Evolutionary conservation across 2,797 vertebrate genomes (phyloP).

Genomic region (Melanotaenia boesemani): DNA sequence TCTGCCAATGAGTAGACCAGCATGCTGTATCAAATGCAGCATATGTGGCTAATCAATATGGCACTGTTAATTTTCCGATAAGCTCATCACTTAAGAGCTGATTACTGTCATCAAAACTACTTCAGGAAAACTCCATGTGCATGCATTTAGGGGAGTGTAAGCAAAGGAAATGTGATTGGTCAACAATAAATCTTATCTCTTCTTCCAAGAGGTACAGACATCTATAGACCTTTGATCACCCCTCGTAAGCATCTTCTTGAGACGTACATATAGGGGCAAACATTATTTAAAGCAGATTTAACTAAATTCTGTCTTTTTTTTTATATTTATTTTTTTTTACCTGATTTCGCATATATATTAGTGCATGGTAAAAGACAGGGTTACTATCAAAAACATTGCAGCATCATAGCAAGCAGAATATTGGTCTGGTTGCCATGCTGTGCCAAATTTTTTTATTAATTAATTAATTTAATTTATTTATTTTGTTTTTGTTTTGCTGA

Average conservation of each 20-base stretch:
- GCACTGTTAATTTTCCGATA: conserved; percentile 59
- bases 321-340: too few relatives aligned
- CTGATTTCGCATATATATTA: too few relatives aligned
- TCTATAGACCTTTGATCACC: neutral
- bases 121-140: conserved; percentile 51
- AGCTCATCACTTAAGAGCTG: conserved; percentile 57
- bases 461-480: too few relatives aligned
- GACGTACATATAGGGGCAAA: too few relatives aligned
- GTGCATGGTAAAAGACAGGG: too few relatives aligned
- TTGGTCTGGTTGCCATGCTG: too few relatives aligned
- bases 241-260: neutral
- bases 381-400: too few relatives aligned
- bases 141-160: conserved; percentile 33
- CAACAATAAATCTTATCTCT: neutral
- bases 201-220: neutral
- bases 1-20: conserved; percentile 40
- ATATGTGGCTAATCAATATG: conserved; percentile 66
- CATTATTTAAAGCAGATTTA: too few relatives aligned
- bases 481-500: too few relatives aligned
- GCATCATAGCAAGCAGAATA: too few relatives aligned
- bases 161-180: conserved; percentile 14
- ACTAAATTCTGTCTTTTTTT: too few relatives aligned
- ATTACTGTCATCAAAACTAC: conserved; percentile 68
- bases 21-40: conserved; percentile 54
- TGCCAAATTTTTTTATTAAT: too few relatives aligned